Conservation (phyloP, 1,140 invertebrate species). For the Scaptomyza graminum region DNA sequence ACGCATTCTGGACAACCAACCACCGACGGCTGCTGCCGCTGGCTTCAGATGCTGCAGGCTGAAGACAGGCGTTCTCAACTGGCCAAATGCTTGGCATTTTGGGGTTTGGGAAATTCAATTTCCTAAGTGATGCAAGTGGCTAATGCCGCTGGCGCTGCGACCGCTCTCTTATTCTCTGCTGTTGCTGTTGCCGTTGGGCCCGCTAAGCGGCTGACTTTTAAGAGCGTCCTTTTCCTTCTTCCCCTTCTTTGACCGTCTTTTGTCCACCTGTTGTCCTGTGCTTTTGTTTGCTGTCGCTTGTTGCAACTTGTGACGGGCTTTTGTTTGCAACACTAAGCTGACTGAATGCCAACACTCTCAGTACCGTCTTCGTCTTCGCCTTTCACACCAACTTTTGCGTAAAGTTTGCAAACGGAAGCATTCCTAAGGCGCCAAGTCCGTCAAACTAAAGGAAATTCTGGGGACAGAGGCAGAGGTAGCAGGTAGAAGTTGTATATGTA, state of each 20-base stretch:
- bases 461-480: neutral
- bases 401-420: constrained; percentile 36
- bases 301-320: constrained; percentile 50
- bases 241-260: neutral
- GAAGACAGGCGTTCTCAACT: neutral
- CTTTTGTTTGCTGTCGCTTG: constrained; percentile 43
- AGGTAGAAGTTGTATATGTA: too few species aligned
- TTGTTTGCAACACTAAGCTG: constrained; percentile 48
- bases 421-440: constrained; percentile 43
- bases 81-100: constrained; percentile 24
- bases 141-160: constrained; percentile 13
- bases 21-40: neutral
- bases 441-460: constrained; percentile 18
- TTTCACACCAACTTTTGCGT: neutral
- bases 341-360: constrained; percentile 28
- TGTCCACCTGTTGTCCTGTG: constrained; percentile 20
- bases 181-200: constrained; percentile 21
- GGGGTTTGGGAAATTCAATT: constrained; percentile 42
- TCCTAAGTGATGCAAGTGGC: constrained; percentile 46
- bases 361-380: neutral
- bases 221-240: too few species aligned
- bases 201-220: neutral
- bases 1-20: constrained; percentile 39
- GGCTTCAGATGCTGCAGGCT: neutral
- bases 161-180: constrained; percentile 4